Evolutionary conservation across 2,888 invertebrate genomes (phyloP).

Genomic region (Trissolcus japonicus): DNA sequence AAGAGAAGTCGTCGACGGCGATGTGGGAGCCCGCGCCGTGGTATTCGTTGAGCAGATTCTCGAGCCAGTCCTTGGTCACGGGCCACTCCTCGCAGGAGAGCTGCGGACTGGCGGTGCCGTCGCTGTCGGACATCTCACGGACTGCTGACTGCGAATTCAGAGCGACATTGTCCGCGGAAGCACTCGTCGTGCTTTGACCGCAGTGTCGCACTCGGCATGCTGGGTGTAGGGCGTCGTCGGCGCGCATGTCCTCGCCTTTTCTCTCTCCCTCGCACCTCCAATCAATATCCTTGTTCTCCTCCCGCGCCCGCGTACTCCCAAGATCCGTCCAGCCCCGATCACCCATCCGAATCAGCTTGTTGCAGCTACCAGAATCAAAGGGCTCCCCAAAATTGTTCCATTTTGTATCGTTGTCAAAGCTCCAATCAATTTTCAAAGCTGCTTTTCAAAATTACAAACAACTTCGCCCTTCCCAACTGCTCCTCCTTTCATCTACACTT

Average conservation of each 20-base stretch:
- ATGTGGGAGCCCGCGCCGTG: slow-evolving; percentile 73
- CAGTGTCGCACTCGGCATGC: slow-evolving; percentile 75
- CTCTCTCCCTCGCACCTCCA: slow-evolving; percentile 59
- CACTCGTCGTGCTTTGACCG: slow-evolving; percentile 49
- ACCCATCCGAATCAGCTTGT: not conserved
- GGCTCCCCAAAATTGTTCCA: not conserved
- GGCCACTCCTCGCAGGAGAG: slow-evolving; percentile 76
- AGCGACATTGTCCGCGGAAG: slow-evolving; percentile 9
- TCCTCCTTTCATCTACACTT: no score
- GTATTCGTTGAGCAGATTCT: slow-evolving; percentile 77
- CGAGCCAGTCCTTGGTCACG: slow-evolving; percentile 79
- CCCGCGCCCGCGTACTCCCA: slow-evolving; percentile 10
- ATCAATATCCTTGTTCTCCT: slow-evolving; percentile 68
- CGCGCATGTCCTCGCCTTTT: slow-evolving; percentile 73
- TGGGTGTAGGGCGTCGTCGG: slow-evolving; percentile 77
- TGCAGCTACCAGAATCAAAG: not conserved
- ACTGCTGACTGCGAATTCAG: not conserved
- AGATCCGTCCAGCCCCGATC: slow-evolving; percentile 5
- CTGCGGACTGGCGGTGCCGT: slow-evolving; percentile 74
- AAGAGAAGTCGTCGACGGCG: slow-evolving; percentile 77
- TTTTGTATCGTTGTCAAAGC: not conserved
- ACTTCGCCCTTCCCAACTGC: no score
- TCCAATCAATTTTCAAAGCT: no score
- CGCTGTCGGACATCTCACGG: slow-evolving; percentile 77
- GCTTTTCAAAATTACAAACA: no score